Evolutionary conservation across 2,888 invertebrate genomes (phyloP).

Genomic region (Trilocha varians): DNA sequence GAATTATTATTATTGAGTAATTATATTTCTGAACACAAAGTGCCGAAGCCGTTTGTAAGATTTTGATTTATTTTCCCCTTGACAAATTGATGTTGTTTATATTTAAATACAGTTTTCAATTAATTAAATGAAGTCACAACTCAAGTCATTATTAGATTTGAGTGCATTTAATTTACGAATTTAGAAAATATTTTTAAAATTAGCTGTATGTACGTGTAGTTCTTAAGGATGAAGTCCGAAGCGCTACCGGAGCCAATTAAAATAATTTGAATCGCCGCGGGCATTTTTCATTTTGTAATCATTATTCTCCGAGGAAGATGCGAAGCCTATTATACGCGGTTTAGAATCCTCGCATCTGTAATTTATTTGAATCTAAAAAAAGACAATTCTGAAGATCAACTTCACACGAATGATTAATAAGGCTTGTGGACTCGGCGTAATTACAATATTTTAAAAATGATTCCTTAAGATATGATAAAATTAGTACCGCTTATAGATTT

Average conservation of each 20-base stretch:
- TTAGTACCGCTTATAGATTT: too few species aligned
- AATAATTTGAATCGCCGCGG: constrained; percentile 69
- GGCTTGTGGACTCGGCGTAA: neutral
- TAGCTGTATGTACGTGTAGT: constrained; percentile 4
- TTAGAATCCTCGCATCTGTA: constrained; percentile 57
- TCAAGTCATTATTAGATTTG: too few species aligned
- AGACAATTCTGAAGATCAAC: constrained; percentile 16
- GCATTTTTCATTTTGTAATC: constrained; percentile 69
- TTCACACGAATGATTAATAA: constrained; percentile 12
- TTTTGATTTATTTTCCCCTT: too few species aligned
- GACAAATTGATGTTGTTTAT: too few species aligned
- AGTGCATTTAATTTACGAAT: neutral
- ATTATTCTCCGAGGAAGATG: constrained; percentile 65
- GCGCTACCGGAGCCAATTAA: constrained; percentile 74
- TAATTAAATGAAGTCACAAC: too few species aligned
- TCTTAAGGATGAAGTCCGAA: constrained; percentile 38
- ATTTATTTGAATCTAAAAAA: constrained; percentile 51
- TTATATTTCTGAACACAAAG: too few species aligned
- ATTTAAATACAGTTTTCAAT: too few species aligned
- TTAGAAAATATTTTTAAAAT: neutral
- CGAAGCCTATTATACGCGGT: constrained; percentile 64
- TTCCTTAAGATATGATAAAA: too few species aligned
- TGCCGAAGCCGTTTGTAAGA: too few species aligned
- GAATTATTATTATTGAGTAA: too few species aligned
- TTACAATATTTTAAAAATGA: neutral